Base-by-base conservation (phyloP, 2,888 invertebrate species). In the Drosophila basisetae region DNA sequence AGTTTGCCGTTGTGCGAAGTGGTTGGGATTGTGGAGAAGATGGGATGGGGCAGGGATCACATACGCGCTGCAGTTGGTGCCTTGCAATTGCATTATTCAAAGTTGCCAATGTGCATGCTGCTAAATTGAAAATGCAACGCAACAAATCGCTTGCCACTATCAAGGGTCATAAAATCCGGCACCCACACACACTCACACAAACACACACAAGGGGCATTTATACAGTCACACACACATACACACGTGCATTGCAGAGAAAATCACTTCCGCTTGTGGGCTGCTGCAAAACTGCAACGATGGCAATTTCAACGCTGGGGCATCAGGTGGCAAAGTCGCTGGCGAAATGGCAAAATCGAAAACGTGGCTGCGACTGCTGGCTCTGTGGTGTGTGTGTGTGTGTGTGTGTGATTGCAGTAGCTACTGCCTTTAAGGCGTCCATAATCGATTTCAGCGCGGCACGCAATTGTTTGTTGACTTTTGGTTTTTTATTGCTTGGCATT, bases 381-480 rank as follows among this genome's bases (percentile, higher is more conserved):
- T 22, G 31, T 47, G 68, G 47, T 25, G 47, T 47, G 47, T 33
- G 35, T 11, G 5, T 16, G 16, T 54, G 10, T 18, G 9, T n/a
- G 39, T 43, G 28, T n/a, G 35, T 18, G 37, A 28, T 39, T 62
- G 55, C 55, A 55, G 61, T 49, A 41, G 69, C 70, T 72, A 37
- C 25, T 52, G 64, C 68, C 83, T 75, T 68, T 78, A 80, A 80
- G 85, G 80, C 85, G 80, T 76, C 80, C 82, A 87, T 85, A 85
- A 85, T 87, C 85, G 87, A 85, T 85, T 89, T 83, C 80, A 73
- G 77, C 54, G 50, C 54, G 74, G 62, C 69, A 64, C 71, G 83
- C 80, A 80, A 84, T 82, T 83, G 87, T 84, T 83, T 91, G 87
- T 90, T 89, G 89, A 91, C 84, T 91, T 91, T 91, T 90, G 89